These are phyloP conservation scores for Chamaetylas fuelleborni DNA, from an alignment of 2,113 vertebrate genomes.

Conservation along the genomic window DNA sequence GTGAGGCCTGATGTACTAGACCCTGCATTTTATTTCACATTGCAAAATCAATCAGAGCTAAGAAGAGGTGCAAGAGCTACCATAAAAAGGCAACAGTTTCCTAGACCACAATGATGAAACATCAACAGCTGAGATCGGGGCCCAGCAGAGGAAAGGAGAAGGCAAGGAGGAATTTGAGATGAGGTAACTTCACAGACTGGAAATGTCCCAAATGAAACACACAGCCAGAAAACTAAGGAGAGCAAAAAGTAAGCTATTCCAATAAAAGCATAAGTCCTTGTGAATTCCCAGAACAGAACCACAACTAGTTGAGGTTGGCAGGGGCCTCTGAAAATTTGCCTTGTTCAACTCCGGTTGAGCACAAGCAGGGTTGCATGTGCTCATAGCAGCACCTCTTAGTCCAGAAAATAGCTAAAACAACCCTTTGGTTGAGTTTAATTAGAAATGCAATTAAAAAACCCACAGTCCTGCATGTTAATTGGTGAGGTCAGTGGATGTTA, in stretches of 20 bases:
- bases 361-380: background rate
- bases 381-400: background rate
- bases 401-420: background rate
- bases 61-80: background rate
- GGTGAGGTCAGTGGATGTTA: background rate
- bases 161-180: background rate
- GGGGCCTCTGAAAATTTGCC: background rate
- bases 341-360: background rate
- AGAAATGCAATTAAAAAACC: background rate
- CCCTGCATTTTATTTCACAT: background rate
- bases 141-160: background rate
- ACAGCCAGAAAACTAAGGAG: background rate
- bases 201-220: background rate
- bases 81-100: background rate
- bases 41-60: background rate
- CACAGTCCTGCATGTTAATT: background rate
- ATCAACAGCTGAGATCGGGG: fast-evolving
- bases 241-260: background rate
- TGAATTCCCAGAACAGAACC: background rate
- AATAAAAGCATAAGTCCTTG: background rate
- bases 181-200: background rate
- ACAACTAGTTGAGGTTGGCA: background rate
- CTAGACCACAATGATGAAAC: background rate
- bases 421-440: background rate
- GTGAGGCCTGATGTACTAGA: background rate